A percentile compares a stretch with the other conserved stretches of the same genome.
phyloP scores from a whole-genome alignment of 2,888 invertebrate genomes.

The Gasteruption jaculator region DNA sequence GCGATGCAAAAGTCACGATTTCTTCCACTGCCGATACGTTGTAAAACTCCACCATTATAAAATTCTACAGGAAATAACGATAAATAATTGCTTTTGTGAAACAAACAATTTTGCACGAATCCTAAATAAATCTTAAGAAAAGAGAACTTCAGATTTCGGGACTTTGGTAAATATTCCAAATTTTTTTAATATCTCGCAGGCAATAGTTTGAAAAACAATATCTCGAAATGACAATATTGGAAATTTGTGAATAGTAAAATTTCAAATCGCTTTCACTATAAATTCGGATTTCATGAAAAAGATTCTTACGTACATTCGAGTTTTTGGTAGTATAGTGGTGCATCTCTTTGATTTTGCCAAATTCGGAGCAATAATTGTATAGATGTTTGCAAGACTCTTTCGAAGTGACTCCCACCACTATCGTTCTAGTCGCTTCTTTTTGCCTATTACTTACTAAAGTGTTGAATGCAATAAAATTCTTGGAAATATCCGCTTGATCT shows the following conservation, averaged over 20 bases:
- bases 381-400: constrained; percentile 65
- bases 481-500: too few species aligned
- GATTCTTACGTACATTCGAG: constrained; percentile 48
- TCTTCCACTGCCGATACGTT: constrained; percentile 55
- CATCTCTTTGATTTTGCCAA: constrained; percentile 62
- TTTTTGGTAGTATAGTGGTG: constrained; percentile 59
- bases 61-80: constrained; percentile 9
- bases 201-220: too few species aligned
- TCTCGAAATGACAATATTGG: too few species aligned
- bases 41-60: constrained; percentile 57
- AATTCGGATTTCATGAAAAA: too few species aligned
- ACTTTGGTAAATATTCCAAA: too few species aligned
- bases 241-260: too few species aligned
- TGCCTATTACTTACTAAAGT: constrained; percentile 60
- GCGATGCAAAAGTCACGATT: constrained; percentile 57
- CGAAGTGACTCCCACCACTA: constrained; percentile 74
- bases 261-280: too few species aligned
- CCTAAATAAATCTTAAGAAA: too few species aligned
- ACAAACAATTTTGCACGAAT: constrained; percentile 11
- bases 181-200: too few species aligned
- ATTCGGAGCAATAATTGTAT: constrained; percentile 64
- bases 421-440: constrained; percentile 64
- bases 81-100: background rate
- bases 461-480: constrained; percentile 51
- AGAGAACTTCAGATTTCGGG: too few species aligned